Evolutionary conservation across 2,888 invertebrate genomes (phyloP), one percentile per base, ranked within the genome.

Genomic region (Andrena fulva): DNA sequence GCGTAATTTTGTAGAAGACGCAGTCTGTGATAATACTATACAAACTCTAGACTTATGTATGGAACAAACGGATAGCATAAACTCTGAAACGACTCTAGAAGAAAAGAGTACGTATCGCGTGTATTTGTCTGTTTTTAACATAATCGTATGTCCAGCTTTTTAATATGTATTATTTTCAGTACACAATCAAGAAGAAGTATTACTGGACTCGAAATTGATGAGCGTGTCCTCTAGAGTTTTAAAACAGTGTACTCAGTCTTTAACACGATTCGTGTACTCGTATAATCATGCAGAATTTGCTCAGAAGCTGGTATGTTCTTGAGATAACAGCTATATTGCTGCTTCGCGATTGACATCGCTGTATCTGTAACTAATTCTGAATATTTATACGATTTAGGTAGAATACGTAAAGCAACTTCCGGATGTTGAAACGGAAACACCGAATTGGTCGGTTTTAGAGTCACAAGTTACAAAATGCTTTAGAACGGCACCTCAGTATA

Each of bases 141-240:
- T n/a, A 56, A 6, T 29, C 67, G 64, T 56, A 60, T 35, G 0
- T 24, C 27, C 20, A 62, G 50, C 35, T 29, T 20, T 35, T 2
- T 16, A 33, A 52, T 24, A 10, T 50, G 7, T 42, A 42, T 64
- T 42, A 24, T 64, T 87, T 85, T 68, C 24, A 91, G 92, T 87
- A 12, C 79, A 85, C 27, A 85, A 89, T 84, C 92, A 92, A 56
- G 92, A 91, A 60, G 92, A 92, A 77, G 87, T 93, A 31, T 77
- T 93, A 24, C 73, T 94, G 73, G 94, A 94, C 83, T 93, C 94
- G 2, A 89, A 91, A 85, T 87, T 93, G 33, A 91, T 94, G 89
- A 86, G 71, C n/a, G 68, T 90, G 35, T 91, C 93, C 2, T 93
- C 93, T 4, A 88, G 88, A 35, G 89, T 94, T 50, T 76, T 93